Percentiles rank a stretch among this genome's conserved stretches.
Conservation (phyloP, 2,888 invertebrate genomes). For the Scelioninae gen. 1 region DNA sequence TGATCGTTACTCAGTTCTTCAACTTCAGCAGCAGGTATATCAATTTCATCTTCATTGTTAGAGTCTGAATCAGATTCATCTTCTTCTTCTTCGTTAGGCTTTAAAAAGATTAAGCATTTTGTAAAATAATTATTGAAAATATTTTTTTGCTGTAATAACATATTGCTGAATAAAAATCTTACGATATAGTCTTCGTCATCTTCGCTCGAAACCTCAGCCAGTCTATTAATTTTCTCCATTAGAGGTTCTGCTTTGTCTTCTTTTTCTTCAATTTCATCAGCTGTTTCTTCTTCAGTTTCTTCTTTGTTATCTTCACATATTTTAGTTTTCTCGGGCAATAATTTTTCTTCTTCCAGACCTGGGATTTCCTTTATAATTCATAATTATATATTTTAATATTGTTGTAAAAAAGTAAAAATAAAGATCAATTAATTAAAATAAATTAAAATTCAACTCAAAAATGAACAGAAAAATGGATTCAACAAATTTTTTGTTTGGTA, state of each 20-base stretch:
- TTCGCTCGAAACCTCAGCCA: slow-evolving; percentile 69
- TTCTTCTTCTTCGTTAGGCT: slow-evolving; percentile 56
- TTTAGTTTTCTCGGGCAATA: too few relatives aligned
- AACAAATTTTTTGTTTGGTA: too few relatives aligned
- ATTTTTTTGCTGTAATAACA: too few relatives aligned
- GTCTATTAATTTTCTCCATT: slow-evolving; percentile 72
- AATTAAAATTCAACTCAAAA: too few relatives aligned
- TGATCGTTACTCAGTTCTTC: slow-evolving; percentile 59
- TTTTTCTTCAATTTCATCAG: slow-evolving; percentile 52
- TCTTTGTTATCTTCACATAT: too few relatives aligned
- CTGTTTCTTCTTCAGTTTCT: slow-evolving; percentile 36
- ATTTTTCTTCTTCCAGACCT: too few relatives aligned
- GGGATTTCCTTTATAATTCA: too few relatives aligned
- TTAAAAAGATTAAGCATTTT: slow-evolving; percentile 30
- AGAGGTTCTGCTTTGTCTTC: slow-evolving; percentile 74
- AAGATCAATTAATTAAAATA: too few relatives aligned
- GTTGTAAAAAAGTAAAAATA: too few relatives aligned
- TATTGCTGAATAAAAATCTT: slow-evolving; percentile 54
- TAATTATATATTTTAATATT: too few relatives aligned
- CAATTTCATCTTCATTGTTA: slow-evolving; percentile 57
- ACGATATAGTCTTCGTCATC: slow-evolving; percentile 77
- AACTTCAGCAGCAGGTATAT: slow-evolving; percentile 66
- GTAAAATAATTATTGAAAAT: slow-evolving; percentile 9
- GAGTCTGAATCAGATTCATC: slow-evolving; percentile 25
- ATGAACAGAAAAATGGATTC: too few relatives aligned